Evolutionary conservation across 2,888 invertebrate species (phyloP).

Genomic region (Campoletis raptor): DNA sequence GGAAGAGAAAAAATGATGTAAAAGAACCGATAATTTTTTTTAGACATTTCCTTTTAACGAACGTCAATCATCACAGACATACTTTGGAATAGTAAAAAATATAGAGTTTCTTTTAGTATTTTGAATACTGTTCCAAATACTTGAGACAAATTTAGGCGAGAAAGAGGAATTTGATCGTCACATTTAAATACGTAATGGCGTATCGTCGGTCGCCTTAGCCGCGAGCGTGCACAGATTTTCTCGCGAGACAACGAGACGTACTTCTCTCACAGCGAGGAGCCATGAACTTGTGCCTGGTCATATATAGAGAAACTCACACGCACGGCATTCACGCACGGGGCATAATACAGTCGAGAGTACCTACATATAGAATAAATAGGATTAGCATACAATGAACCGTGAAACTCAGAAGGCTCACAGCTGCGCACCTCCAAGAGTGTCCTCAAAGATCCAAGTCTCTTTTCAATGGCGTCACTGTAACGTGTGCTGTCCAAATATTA

Average conservation of each 20-base stretch:
- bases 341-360: slow-evolving; percentile 44
- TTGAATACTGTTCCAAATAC: background rate
- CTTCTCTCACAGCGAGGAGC: slow-evolving; percentile 42
- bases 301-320: slow-evolving; percentile 5
- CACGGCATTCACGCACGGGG: slow-evolving; percentile 42
- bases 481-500: slow-evolving; percentile 28
- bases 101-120: background rate
- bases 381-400: slow-evolving; percentile 69
- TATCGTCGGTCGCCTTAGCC: slow-evolving; percentile 16
- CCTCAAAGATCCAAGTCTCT: slow-evolving; percentile 35
- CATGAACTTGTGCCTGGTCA: slow-evolving; percentile 64
- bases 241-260: slow-evolving; percentile 55
- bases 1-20: background rate
- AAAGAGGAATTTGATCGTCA: background rate
- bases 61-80: background rate
- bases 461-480: slow-evolving; percentile 28
- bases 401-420: slow-evolving; percentile 64
- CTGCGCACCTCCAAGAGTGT: slow-evolving; percentile 56
- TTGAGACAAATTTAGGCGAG: background rate
- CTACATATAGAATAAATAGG: slow-evolving; percentile 59
- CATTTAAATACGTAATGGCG: background rate
- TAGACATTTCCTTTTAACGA: background rate
- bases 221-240: slow-evolving; percentile 40
- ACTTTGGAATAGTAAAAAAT: background rate
- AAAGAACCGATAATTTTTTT: background rate